Evolutionary conservation across 2,888 invertebrate species (phyloP).

Genomic region (Rhamphomyia laevipes): DNA sequence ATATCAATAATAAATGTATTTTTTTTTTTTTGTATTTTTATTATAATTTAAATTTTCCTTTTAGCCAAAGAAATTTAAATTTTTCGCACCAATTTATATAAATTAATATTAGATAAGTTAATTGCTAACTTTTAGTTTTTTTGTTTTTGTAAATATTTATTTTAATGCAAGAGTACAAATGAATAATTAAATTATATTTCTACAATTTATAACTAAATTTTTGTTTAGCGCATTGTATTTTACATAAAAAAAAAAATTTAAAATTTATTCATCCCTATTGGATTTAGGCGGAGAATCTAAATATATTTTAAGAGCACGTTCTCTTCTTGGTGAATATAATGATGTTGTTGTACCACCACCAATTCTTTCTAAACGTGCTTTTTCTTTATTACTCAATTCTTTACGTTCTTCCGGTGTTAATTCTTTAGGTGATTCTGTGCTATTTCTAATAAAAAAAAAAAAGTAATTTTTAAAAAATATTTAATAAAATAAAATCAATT

Average conservation of each 20-base stretch:
- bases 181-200: too few species aligned
- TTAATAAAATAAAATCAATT: slow-evolving; percentile 1
- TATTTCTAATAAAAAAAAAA: slow-evolving; percentile 42
- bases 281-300: slow-evolving; percentile 40
- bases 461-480: not conserved
- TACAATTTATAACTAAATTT: too few species aligned
- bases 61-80: too few species aligned
- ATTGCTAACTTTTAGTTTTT: too few species aligned
- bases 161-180: too few species aligned
- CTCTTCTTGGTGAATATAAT: slow-evolving; percentile 50
- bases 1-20: too few species aligned
- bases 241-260: not conserved
- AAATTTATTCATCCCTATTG: slow-evolving; percentile 6
- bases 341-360: slow-evolving; percentile 33
- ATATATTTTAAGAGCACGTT: slow-evolving; percentile 61
- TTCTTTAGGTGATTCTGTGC: slow-evolving; percentile 44
- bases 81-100: too few species aligned
- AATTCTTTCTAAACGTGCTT: slow-evolving; percentile 40
- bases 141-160: too few species aligned
- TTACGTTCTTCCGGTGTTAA: slow-evolving; percentile 48
- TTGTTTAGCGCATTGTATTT: too few species aligned
- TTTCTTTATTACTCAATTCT: slow-evolving; percentile 49
- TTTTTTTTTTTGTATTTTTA: too few species aligned
- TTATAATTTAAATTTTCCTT: too few species aligned
- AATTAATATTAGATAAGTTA: too few species aligned